Evolutionary conservation across 2,797 vertebrate genomes (phyloP).

Genomic region (Macropodus opercularis): DNA sequence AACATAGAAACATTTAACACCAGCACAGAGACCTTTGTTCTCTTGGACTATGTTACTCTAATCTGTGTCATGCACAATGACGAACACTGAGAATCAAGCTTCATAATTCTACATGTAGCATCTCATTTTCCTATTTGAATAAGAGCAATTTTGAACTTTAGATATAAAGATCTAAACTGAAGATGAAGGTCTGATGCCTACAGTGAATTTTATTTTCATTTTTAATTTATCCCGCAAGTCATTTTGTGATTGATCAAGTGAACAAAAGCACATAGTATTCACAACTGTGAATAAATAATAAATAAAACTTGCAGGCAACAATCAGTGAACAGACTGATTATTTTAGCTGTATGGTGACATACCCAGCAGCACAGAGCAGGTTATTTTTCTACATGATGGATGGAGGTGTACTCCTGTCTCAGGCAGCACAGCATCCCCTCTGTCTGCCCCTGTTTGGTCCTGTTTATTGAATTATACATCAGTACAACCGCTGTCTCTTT

Average conservation of each 20-base stretch:
- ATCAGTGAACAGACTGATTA: background rate
- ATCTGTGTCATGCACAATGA: too few species aligned
- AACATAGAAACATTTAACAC: slow-evolving; percentile 38
- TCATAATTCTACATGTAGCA: background rate
- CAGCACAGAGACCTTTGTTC: slow-evolving; percentile 11
- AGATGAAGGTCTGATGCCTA: background rate
- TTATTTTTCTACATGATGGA: slow-evolving; percentile 39
- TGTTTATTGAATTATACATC: slow-evolving; percentile 88
- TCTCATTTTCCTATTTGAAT: background rate
- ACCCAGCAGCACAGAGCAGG: background rate
- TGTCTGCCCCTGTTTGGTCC: slow-evolving; percentile 69
- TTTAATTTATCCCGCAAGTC: background rate
- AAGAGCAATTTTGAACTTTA: background rate
- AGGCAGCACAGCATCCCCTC: slow-evolving; percentile 68
- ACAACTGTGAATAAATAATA: background rate
- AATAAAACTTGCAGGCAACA: too few species aligned
- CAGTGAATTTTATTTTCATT: background rate
- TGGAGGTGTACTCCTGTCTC: slow-evolving; percentile 28
- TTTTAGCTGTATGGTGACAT: background rate
- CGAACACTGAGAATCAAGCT: too few species aligned
- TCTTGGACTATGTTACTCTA: slow-evolving; percentile 27
- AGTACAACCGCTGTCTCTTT: slow-evolving; percentile 82
- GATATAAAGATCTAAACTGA: too few species aligned
- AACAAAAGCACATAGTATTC: background rate
- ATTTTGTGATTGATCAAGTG: background rate